Evolutionary conservation across 1,140 invertebrate genomes (phyloP).

Genomic region (Drosophila malerkotliana): DNA sequence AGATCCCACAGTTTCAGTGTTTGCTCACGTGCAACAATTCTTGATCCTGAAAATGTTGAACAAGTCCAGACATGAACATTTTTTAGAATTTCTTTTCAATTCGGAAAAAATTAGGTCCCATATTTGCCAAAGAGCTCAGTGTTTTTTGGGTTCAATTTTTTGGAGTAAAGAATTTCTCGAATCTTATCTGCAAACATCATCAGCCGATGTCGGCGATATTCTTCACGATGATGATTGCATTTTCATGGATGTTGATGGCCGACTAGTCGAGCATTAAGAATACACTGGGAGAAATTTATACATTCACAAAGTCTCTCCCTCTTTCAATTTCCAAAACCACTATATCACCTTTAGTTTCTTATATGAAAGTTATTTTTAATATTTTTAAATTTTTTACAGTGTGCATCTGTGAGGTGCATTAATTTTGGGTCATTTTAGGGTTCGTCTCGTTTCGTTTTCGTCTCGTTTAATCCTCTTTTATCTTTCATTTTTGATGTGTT

Average conservation of each 20-base stretch:
- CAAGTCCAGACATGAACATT: conserved; percentile 39
- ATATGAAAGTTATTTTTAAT: no score
- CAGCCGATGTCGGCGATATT: conserved; percentile 42
- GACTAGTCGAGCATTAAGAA: conserved; percentile 40
- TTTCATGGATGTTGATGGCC: conserved; percentile 52
- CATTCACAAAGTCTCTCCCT: not conserved
- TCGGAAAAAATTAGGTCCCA: conserved; percentile 26
- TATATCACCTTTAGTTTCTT: no score
- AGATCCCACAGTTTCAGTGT: conserved; percentile 19
- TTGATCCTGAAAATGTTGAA: conserved; percentile 9
- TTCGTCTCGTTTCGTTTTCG: conserved; percentile 54
- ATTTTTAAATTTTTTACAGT: not conserved
- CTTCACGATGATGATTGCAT: conserved; percentile 38
- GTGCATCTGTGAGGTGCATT: conserved; percentile 56
- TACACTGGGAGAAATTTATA: not conserved
- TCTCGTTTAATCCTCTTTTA: conserved; percentile 72
- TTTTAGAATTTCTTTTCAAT: conserved; percentile 4
- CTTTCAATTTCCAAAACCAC: no score
- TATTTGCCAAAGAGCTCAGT: conserved; percentile 39
- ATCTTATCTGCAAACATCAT: conserved; percentile 63
- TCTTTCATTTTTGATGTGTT: conserved; percentile 47
- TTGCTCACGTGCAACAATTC: conserved; percentile 38
- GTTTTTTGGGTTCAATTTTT: conserved; percentile 2
- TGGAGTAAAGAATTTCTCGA: conserved; percentile 1
- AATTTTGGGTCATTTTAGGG: conserved; percentile 75